Base-by-base conservation (phyloP, 2,797 vertebrate species). In the Tapirus indicus region DNA sequence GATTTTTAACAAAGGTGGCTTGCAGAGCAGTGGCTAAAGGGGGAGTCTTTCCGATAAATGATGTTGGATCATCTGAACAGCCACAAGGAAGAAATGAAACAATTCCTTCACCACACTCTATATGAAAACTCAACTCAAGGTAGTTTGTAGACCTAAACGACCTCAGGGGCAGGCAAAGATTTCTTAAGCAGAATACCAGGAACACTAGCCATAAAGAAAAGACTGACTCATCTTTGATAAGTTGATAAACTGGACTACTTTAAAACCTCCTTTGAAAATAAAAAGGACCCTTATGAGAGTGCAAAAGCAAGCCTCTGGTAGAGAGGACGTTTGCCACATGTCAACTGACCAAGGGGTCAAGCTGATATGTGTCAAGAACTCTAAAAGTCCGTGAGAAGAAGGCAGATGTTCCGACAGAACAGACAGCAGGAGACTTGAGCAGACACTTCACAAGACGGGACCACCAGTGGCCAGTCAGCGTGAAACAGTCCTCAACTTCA, bases 401-500 rank as follows among this genome's bases (percentile, higher is more conserved):
- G 71, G 71, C 78, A 25, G 60, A 38, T 21, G 10, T 16, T 38
- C 29, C 4, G 3, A 16, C 1, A 14, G 10, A 35, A 35, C 10
- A 23, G 7, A 32, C 0, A 41, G 83, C 38, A 58, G 49, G n/a
- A 64, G 64, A 44, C 35, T 2, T 2, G 47, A 11, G 9, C 58
- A 77, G 38, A 49, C 1, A 1, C 32, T 32, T 27, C 47, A 21
- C 27, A 5, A 11, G 38, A 80, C 8, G 29, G 66, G 32, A 6
- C 2, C 4, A 0, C 49, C 0, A 3, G 1, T 5, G n/a, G 60
- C 27, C 35, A 20, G 16, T 23, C 0, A 0, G 1, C 7, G 2
- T 1, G 35, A 9, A 44, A 25, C 0, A 7, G 84, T 0, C 3
- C 23, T 58, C 35, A 58, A 21, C 20, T 21, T 7, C 7, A 9